Evolutionary conservation across 2,113 vertebrate genomes (phyloP).

Genomic region (Nymphicus hollandicus): DNA sequence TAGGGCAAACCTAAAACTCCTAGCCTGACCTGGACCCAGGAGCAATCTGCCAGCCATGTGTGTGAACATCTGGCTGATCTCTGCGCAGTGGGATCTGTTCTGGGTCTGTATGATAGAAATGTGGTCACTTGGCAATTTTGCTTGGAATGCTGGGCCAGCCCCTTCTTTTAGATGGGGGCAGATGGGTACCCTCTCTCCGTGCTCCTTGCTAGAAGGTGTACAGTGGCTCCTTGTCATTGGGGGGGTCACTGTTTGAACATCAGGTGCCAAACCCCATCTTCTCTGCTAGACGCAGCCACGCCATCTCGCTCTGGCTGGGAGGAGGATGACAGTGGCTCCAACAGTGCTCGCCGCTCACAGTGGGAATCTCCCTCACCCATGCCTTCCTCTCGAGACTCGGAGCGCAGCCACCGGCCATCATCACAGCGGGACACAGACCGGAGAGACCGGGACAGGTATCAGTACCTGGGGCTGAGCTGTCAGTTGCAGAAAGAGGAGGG

Average conservation of each 20-base stretch:
- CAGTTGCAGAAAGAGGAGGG: neutral
- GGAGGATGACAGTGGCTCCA: slow-evolving; percentile 87
- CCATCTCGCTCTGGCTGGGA: slow-evolving; percentile 96
- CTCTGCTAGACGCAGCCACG: slow-evolving; percentile 83
- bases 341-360: slow-evolving; percentile 83
- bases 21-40: accelerated
- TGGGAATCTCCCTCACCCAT: slow-evolving; percentile 94
- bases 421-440: slow-evolving; percentile 81
- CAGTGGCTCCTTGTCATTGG: neutral
- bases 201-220: neutral
- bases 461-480: neutral
- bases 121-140: neutral
- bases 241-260: neutral
- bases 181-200: accelerated
- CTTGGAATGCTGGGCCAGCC: neutral
- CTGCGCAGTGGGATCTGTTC: accelerated
- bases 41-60: neutral
- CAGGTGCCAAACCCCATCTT: neutral
- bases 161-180: neutral
- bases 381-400: slow-evolving; percentile 82
- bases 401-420: slow-evolving; percentile 77
- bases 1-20: neutral
- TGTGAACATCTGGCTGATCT: neutral
- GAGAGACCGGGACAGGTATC: slow-evolving; percentile 71
- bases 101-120: neutral